Base-by-base conservation (phyloP, 2,797 vertebrate species). In the Hirundo rustica region DNA sequence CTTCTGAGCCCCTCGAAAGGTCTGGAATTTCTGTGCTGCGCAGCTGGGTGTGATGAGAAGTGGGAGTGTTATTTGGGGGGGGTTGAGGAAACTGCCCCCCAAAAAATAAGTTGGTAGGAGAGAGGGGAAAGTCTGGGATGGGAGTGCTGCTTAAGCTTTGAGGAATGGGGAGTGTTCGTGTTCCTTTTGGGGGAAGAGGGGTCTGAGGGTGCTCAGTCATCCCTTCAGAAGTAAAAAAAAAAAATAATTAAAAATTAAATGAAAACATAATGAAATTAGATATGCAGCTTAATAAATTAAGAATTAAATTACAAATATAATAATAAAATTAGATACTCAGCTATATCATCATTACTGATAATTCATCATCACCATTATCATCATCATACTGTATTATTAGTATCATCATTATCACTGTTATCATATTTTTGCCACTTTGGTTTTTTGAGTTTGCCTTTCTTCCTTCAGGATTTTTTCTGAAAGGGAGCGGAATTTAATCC, bases 161-260 rank as follows among this genome's bases (percentile, higher is more conserved):
- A 36, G 67, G 13, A 34, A 8, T 27, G 26, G 47, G n/a, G 40
- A 55, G 11, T 1, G 0, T 34, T 51, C 2, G 1, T 11, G 13
- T 54, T 85, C 18, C 42, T n/a, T 57, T 18, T 21, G 86, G 61
- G 54, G 38, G 22, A 13, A 18, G 45, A 90, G n/a, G 9, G 25
- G 11, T 25, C 48, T 75, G 71, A 76, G 48, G 10, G 40, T 27
- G 30, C 23, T 57, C 29, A 34, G 11, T 26, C 32, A 53, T 53
- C 38, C 70, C 54, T 62, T 64, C 26, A 64, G 25, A 71, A 60
- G 34, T 13, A 10, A 16, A 68, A 53, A 48, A 38, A 13, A 6
- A 5, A 45, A 2, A 23, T n/a, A 30, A 48, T 32, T 13, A 27
- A 50, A 48, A 61, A 51, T 26, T 13, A 20, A 50, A 60, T 40